Evolutionary conservation across 2,113 vertebrate species (phyloP).

Genomic region (Falcunculus frontatus): DNA sequence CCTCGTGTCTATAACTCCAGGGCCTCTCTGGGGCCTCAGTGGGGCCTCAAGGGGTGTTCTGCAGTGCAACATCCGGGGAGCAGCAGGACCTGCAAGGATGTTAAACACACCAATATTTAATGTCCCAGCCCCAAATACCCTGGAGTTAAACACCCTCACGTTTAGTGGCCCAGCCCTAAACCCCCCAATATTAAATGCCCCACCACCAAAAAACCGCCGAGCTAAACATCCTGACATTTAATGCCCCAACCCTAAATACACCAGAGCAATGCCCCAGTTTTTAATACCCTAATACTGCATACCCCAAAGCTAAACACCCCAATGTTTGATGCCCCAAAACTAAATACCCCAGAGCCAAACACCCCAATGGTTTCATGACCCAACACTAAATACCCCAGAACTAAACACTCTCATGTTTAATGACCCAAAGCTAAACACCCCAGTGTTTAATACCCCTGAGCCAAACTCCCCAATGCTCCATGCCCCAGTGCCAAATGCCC

Average conservation of each 20-base stretch:
- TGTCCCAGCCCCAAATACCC: not conserved
- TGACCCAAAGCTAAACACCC: not conserved
- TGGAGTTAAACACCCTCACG: not conserved
- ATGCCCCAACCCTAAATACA: not conserved
- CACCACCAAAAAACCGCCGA: not conserved
- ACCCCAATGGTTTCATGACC: not conserved
- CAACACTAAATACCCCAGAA: too few relatives aligned
- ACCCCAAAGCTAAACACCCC: not conserved
- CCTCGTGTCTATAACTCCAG: not conserved
- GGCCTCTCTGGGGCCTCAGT: not conserved
- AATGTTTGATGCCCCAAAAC: not conserved
- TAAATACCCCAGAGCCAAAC: not conserved
- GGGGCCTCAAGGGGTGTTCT: not conserved
- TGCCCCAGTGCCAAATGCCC: too few relatives aligned
- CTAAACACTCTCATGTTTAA: not conserved
- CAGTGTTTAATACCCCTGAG: not conserved
- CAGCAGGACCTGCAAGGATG: too few relatives aligned
- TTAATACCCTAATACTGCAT: not conserved
- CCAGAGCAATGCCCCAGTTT: not conserved
- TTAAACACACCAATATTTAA: not conserved
- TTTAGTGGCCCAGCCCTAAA: not conserved
- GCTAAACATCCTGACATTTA: not conserved
- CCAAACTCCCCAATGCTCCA: not conserved
- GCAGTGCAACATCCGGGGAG: not conserved
- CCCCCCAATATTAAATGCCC: not conserved